Conservation (phyloP, 2,113 vertebrate species). For the Falcunculus frontatus region DNA sequence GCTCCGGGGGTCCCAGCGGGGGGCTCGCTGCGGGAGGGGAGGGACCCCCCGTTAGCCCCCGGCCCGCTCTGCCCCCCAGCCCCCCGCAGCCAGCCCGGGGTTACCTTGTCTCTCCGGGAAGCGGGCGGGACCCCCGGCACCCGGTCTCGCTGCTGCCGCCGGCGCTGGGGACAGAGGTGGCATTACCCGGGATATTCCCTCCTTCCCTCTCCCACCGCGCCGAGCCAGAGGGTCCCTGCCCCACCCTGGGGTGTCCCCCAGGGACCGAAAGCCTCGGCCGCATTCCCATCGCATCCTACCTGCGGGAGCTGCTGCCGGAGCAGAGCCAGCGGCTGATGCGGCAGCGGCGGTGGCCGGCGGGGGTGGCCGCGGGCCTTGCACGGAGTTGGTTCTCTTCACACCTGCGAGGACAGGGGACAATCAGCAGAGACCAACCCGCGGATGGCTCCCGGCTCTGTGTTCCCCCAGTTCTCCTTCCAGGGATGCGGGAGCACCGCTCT, state of each 20-base stretch:
- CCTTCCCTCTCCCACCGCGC: too few relatives aligned
- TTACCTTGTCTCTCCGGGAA: constrained; percentile 69
- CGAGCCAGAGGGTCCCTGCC: background rate
- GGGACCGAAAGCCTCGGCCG: rapidly evolving
- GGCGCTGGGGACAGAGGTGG: background rate
- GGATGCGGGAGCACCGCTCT: background rate
- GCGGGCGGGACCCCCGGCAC: background rate
- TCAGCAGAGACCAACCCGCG: rapidly evolving
- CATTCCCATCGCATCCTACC: background rate
- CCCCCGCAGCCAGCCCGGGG: background rate
- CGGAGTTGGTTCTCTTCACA: constrained; percentile 67
- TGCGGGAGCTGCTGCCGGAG: background rate
- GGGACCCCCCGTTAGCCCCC: background rate
- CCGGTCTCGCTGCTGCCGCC: background rate
- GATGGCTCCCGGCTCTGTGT: rapidly evolving
- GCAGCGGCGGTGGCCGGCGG: background rate
- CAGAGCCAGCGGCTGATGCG: background rate
- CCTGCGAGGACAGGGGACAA: background rate
- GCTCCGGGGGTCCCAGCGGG: background rate
- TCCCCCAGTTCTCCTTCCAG: background rate
- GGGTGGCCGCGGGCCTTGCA: constrained; percentile 60
- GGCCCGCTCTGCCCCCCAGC: background rate
- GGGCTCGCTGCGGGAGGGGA: background rate
- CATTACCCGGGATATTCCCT: background rate
- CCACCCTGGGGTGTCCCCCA: rapidly evolving